Conservation (phyloP, 1,140 invertebrate genomes). For the Magallana angulata region DNA sequence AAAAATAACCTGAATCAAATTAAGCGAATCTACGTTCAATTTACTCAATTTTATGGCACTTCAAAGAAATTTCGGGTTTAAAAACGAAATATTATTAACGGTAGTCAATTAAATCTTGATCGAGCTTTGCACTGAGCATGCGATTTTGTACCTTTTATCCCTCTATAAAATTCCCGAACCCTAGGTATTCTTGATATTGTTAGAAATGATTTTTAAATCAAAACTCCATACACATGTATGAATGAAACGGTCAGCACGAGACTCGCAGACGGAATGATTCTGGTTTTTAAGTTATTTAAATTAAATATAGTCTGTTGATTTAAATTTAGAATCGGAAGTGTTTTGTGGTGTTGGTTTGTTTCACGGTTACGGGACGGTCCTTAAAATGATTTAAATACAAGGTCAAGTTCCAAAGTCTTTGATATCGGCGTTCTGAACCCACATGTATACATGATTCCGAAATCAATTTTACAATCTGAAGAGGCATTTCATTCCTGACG, state of each 20-base stretch:
- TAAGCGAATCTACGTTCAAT: background rate
- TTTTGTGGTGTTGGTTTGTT: background rate
- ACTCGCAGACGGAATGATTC: background rate
- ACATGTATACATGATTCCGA: background rate
- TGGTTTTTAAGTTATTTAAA: background rate
- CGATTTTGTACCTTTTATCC: background rate
- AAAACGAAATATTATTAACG: background rate
- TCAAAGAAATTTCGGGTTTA: slow-evolving; percentile 11
- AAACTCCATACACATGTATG: too few species aligned
- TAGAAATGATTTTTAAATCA: background rate
- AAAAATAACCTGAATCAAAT: background rate
- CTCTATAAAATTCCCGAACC: background rate
- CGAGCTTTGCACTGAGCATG: background rate
- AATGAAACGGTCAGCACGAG: background rate
- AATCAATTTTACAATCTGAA: background rate
- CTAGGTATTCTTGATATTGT: background rate
- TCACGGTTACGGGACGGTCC: slow-evolving; percentile 31
- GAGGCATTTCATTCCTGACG: background rate
- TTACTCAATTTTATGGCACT: background rate
- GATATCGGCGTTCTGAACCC: slow-evolving; percentile 1
- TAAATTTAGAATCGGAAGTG: slow-evolving; percentile 31
- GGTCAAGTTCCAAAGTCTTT: slow-evolving; percentile 27
- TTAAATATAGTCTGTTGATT: slow-evolving; percentile 21
- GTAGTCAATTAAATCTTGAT: background rate
- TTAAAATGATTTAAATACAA: slow-evolving; percentile 29